These are phyloP conservation scores for Cryptoprocta ferox DNA, from an alignment of 2,797 vertebrate species.

Conservation along the genomic window DNA sequence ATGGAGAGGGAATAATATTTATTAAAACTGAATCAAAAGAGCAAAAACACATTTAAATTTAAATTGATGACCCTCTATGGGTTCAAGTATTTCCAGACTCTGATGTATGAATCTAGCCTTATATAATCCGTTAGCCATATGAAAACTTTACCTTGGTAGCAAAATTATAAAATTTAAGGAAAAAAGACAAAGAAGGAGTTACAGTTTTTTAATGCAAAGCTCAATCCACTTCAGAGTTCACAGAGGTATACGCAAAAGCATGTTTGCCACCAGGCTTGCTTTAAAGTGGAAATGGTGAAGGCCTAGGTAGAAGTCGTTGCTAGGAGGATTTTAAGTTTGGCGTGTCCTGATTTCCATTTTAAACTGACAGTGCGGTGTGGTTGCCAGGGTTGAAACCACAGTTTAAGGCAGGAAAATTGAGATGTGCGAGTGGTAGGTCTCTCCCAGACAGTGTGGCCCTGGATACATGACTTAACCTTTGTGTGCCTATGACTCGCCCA, in stretches of 20 bases:
- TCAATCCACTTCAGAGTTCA: neutral
- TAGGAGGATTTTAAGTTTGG: neutral
- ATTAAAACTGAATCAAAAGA: neutral
- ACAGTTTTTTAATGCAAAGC: neutral
- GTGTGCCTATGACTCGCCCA: neutral
- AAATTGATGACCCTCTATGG: neutral
- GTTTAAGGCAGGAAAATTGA: slow-evolving; percentile 17
- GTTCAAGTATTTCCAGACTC: neutral
- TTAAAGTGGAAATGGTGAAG: neutral
- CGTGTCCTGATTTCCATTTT: slow-evolving; percentile 45
- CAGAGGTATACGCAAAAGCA: neutral
- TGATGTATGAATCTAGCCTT: neutral
- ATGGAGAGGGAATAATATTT: neutral
- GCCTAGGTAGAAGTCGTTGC: neutral
- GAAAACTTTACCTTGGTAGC: neutral
- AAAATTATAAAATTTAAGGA: neutral
- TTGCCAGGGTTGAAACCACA: neutral
- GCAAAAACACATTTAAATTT: neutral
- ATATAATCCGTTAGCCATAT: neutral
- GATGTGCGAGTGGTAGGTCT: neutral
- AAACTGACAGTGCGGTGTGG: neutral
- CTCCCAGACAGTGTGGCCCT: neutral
- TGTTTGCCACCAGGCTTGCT: neutral
- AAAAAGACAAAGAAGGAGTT: neutral
- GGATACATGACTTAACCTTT: slow-evolving; percentile 12